These are phyloP conservation scores for Phalanger gymnotis DNA, from an alignment of 2,797 vertebrate genomes.

Conservation along the genomic window DNA sequence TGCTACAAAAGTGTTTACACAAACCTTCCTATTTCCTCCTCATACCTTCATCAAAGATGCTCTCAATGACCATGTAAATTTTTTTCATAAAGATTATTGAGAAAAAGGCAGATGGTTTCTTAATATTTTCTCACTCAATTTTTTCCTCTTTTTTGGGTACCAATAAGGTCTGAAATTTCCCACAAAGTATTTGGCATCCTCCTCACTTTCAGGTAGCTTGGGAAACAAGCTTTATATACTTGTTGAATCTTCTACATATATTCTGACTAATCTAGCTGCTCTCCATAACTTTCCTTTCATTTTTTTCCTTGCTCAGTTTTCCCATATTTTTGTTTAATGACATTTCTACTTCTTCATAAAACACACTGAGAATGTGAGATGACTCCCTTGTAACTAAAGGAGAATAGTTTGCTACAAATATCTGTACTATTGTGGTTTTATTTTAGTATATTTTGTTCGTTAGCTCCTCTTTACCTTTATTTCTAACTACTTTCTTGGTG, in stretches of 20 bases:
- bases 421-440: background rate
- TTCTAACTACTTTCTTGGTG: background rate
- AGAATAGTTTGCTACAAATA: background rate
- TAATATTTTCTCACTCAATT: no score
- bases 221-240: background rate
- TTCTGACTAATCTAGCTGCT: no score
- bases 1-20: background rate
- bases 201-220: background rate
- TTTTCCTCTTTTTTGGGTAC: background rate
- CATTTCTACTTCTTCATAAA: background rate
- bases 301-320: background rate
- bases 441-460: background rate
- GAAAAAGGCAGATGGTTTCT: no score
- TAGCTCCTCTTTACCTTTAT: background rate
- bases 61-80: background rate
- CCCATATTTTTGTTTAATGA: background rate
- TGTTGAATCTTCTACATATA: no score
- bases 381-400: background rate
- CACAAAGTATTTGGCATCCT: no score
- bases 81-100: background rate
- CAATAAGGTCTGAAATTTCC: background rate
- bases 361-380: background rate
- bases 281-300: background rate
- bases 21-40: background rate
- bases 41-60: background rate